Percentiles rank a stretch among this genome's conserved stretches.
Evolutionary conservation across 92 coral and sea anemone species (phyloP).

Genomic region (Heteractis magnifica): DNA sequence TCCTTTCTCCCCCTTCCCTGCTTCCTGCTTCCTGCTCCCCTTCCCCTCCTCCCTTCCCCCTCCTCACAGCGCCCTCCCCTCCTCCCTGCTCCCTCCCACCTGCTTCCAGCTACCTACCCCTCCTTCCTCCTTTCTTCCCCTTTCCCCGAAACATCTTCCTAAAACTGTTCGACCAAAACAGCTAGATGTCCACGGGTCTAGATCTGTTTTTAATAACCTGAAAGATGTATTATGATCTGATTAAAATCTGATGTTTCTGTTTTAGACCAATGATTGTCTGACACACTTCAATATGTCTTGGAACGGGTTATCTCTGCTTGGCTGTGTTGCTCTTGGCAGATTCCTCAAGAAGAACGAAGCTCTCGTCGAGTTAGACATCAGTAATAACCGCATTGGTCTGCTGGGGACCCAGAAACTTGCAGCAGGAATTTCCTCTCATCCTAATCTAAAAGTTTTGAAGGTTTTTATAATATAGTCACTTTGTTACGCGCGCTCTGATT

Average conservation of each 20-base stretch:
- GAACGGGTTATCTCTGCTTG: slow-evolving; percentile 94
- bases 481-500: no score
- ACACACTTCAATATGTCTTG: slow-evolving; percentile 79
- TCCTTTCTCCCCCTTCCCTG: background rate
- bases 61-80: no score
- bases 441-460: slow-evolving; percentile 76
- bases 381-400: slow-evolving; percentile 92
- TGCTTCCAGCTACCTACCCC: no score
- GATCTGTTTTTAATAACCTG: no score
- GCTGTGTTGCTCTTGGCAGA: slow-evolving; percentile 94
- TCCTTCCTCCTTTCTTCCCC: background rate
- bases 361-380: slow-evolving; percentile 74
- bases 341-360: slow-evolving; percentile 88
- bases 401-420: slow-evolving; percentile 90
- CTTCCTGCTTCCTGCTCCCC: no score
- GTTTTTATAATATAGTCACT: slow-evolving; percentile 28
- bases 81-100: background rate
- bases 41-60: no score
- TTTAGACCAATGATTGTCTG: slow-evolving; percentile 82
- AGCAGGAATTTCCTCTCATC: slow-evolving; percentile 81
- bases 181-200: no score
- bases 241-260: background rate
- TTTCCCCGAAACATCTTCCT: no score
- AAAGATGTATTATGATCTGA: no score
- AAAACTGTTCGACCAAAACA: no score